Evolutionary conservation across 2,888 invertebrate species (phyloP), one percentile per base, ranked within the genome.

Genomic region (Ptilodon capucinus): DNA sequence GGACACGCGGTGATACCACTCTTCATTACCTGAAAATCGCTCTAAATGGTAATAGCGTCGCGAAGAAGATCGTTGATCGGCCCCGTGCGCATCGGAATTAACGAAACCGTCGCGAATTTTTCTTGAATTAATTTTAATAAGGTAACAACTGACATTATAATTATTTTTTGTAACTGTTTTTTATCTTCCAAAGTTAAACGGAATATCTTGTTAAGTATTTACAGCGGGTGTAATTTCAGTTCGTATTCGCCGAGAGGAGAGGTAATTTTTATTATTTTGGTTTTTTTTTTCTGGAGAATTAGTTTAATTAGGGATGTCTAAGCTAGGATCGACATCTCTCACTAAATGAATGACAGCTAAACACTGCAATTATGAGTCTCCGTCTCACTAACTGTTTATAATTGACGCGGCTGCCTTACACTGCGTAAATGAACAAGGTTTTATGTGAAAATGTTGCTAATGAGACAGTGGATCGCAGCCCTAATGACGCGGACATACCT

Each of bases 381-480:
- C 71, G 75, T 81, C 78, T 76, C 80, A 82, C 79, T 82, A 87
- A 85, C 86, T 86, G 86, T 86, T 78, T 77, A 79, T 86, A 88
- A 87, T 87, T 87, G 81, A 76, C 66, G 76, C 76, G 76, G 79
- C 74, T 71, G 78, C 75, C 78, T 76, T 77, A 70, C 77, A 69
- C 73, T 64, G 76, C 76, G 78, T 81, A 83, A 81, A 78, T 76
- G 79, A 78, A 80, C 81, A 75, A 70, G 77, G 77, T 80, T 84
- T 84, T 84, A 85, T 85, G 84, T 84, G 86, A 85, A 81, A 84
- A 84, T 81, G 82, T 85, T 79, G 85, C 79, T 87, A 87, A 87
- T 87, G 83, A 83, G 78, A 54, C 74, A 74, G 74, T 68, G 80
- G 82, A 75, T 73, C 79, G 81, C 76, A 66, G 76, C 69, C 77